Base-by-base conservation (phyloP, 2,113 vertebrate species). In the Scatophagus argus region DNA sequence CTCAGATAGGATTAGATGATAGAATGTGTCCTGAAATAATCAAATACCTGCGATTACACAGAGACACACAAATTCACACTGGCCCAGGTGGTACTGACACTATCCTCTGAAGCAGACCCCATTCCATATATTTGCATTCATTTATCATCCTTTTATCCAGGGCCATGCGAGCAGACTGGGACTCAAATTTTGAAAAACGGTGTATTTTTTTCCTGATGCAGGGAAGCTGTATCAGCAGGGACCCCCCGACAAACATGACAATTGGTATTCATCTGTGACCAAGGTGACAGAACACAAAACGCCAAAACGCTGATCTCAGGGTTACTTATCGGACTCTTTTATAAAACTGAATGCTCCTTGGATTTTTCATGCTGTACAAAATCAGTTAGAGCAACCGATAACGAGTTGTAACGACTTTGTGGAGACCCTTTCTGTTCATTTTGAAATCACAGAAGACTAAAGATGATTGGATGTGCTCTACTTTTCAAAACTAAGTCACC, bases 111-210 rank as follows among this genome's bases (percentile, higher is more conserved):
- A 82, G 86, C 65, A 92, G 87, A 90, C 88, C 91, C 83, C 81
- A 58, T 90, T 91, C 87, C 91, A 92, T 92, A 91, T 88, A 91
- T 91, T 93, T 90, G 88, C 88, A 91, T 92, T 84, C 25, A 75
- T 71, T 92, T 86, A 79, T 84, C 47, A 82, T 72, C 69, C 67
- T 90, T 86, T 93, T 58, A 87, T 87, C 78, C 39, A 39, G 52
- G 67, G 62, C 85, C 73, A 83, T 43, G 79, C 60, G 60, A 72
- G 71, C 49, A 19, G 75, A 67, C 83, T 66, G 79, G 60, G 64
- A 76, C 66, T 55, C 25, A 64, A 69, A 34, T 67, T 76, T 52
- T 83, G 79, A 79, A 59, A 58, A 80, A 82, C 36, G 16, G 44
- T 25, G 66, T 75, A 74, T 80, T 81, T 52, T 74, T 85, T 75